phyloP scores from a whole-genome alignment of 2,888 invertebrate species.

The Mythimna ferrago region DNA sequence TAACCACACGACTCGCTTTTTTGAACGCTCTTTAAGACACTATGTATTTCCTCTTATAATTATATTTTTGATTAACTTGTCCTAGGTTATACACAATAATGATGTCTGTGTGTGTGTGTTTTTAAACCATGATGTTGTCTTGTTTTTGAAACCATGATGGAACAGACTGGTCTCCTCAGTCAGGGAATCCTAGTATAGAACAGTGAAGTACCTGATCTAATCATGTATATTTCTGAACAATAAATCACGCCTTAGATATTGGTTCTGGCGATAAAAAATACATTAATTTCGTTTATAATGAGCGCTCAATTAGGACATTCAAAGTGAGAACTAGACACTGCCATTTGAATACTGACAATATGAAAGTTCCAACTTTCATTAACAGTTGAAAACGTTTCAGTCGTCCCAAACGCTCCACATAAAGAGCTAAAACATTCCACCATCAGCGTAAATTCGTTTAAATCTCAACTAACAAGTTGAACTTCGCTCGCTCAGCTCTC shows the following conservation, averaged over 20 bases:
- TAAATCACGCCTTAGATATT: neutral
- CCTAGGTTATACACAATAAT: too few relatives aligned
- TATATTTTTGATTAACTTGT: too few relatives aligned
- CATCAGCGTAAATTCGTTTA: slow-evolving; percentile 59
- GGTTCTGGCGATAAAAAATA: neutral
- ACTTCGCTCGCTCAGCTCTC: slow-evolving; percentile 52
- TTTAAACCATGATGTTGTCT: too few relatives aligned
- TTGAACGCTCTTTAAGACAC: too few relatives aligned
- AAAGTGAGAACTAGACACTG: slow-evolving; percentile 6
- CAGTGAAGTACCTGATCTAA: too few relatives aligned
- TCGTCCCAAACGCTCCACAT: slow-evolving; percentile 37
- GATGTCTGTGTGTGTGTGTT: too few relatives aligned
- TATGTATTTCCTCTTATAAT: too few relatives aligned
- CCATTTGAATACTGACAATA: slow-evolving; percentile 34
- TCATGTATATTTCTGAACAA: too few relatives aligned
- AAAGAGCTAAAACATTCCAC: slow-evolving; percentile 56
- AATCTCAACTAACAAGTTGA: slow-evolving; percentile 63
- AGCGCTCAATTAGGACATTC: neutral
- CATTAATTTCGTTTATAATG: neutral
- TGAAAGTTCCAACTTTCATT: slow-evolving; percentile 50
- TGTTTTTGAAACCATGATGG: too few relatives aligned
- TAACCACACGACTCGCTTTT: too few relatives aligned
- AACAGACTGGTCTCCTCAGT: too few relatives aligned
- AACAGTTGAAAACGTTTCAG: slow-evolving; percentile 48
- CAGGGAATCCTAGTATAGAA: too few relatives aligned